Evolutionary conservation across 2,113 vertebrate genomes (phyloP), one percentile per base, ranked within the genome.

Genomic region (Dipodomys spectabilis): DNA sequence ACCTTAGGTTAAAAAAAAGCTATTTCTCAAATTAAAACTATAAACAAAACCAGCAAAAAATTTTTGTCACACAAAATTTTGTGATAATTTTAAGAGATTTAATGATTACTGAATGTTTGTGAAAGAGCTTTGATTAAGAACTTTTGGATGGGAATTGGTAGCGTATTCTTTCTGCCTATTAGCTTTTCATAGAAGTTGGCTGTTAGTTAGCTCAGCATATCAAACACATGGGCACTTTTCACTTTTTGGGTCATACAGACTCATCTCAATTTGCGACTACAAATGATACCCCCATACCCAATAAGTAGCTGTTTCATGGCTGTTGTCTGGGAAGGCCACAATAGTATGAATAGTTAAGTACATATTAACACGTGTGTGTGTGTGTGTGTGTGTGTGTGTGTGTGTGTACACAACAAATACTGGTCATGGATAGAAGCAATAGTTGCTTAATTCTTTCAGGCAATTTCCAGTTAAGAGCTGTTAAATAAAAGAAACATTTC

Each of bases 391-490:
- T 72, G 20, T 88, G 27, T 68, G 27, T 68, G 44, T 86, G 23
- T 73, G 62, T 69, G 44, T 62, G 10, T 39, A 6, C 39, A 6
- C 39, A 39, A 6, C 39, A 39, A 68, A 4, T 53, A 23, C 67
- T 87, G 28, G 23, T 87, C 35, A 73, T 91, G 77, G 11, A 19
- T 82, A 90, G 69, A 94, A 62, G 77, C 7, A 88, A 68, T 20
- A 84, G 19, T 74, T 80, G 64, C 3, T 93, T 92, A 45, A 80
- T 91, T 92, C 60, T 89, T 80, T 27, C 81, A 81, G 39, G 23
- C 44, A 95, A 28, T 87, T 94, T 91, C 32, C n/a, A 89, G n/a
- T 83, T 64, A 89, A 95, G 78, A 62, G 9, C 39, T 88, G 1
- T 86, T 94, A 85, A 95, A 79, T 93, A 68, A 86, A 92, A 13